Percentiles rank a stretch among this genome's conserved stretches.
phyloP scores from a whole-genome alignment of 2,113 vertebrate genomes.

The Scartelaos histophorus region DNA sequence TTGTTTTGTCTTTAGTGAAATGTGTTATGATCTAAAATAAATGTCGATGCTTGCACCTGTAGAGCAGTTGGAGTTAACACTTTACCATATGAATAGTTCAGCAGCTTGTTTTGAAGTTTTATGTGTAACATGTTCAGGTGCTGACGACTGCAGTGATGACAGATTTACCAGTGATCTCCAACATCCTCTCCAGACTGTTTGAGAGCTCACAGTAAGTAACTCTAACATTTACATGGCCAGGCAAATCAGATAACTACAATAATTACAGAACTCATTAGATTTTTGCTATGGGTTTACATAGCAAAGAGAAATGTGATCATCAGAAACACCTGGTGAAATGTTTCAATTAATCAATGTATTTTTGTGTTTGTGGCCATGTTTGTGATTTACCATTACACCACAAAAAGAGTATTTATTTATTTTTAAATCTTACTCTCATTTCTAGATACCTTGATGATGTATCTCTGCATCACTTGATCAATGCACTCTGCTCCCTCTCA shows the following conservation, averaged over 20 bases:
- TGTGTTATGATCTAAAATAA: not conserved
- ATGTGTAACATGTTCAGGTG: constrained; percentile 77
- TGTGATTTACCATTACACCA: no score
- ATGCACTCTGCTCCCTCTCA: constrained; percentile 96
- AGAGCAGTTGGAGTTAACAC: not conserved
- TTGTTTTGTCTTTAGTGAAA: not conserved
- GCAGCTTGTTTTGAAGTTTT: not conserved
- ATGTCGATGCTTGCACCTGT: not conserved
- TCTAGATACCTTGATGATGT: constrained; percentile 96
- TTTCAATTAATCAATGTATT: no score
- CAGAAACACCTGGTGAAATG: no score
- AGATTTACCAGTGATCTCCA: constrained; percentile 95
- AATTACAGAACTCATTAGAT: no score
- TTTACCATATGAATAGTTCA: not conserved
- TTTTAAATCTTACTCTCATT: not conserved
- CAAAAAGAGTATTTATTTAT: no score
- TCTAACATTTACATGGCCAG: not conserved
- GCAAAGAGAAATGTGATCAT: no score
- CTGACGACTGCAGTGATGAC: constrained; percentile 99
- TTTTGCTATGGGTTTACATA: no score
- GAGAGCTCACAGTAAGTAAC: constrained; percentile 97
- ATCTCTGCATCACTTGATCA: constrained; percentile 98
- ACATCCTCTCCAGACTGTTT: constrained; percentile 95
- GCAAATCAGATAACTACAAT: no score
- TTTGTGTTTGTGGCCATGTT: no score